These are phyloP conservation scores for Drosophila suzukii DNA, from an alignment of 1,140 invertebrate species.

Conservation along the genomic window DNA sequence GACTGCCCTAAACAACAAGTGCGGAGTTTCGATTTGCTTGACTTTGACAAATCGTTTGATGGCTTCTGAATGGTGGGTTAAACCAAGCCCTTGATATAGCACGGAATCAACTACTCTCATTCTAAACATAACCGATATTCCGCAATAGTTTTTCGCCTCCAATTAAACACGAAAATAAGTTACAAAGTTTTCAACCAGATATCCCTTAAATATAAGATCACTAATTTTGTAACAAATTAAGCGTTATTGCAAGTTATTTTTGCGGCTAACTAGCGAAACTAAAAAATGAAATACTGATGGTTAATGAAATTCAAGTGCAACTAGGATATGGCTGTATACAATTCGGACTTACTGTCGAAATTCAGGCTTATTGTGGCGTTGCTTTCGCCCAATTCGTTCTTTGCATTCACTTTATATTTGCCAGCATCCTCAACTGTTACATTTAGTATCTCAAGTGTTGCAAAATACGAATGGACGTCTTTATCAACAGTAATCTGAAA, in stretches of 20 bases:
- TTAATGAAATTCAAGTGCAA: slow-evolving; percentile 1
- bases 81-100: too few relatives aligned
- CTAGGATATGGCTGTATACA: neutral
- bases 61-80: neutral
- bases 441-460: slow-evolving; percentile 95
- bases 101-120: neutral
- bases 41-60: neutral
- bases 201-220: too few relatives aligned
- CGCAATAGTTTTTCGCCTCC: neutral
- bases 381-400: slow-evolving; percentile 98
- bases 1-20: neutral
- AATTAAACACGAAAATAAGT: neutral
- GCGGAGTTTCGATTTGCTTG: neutral
- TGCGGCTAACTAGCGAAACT: neutral
- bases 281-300: neutral
- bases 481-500: slow-evolving; percentile 93
- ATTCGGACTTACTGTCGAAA: slow-evolving; percentile 96
- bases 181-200: neutral
- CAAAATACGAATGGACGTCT: slow-evolving; percentile 96
- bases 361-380: slow-evolving; percentile 98
- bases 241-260: slow-evolving; percentile 16
- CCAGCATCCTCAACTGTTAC: slow-evolving; percentile 98
- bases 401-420: slow-evolving; percentile 98
- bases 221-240: neutral
- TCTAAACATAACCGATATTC: neutral